Evolutionary conservation across 2,888 invertebrate species (phyloP).

Genomic region (Hololepta plana): DNA sequence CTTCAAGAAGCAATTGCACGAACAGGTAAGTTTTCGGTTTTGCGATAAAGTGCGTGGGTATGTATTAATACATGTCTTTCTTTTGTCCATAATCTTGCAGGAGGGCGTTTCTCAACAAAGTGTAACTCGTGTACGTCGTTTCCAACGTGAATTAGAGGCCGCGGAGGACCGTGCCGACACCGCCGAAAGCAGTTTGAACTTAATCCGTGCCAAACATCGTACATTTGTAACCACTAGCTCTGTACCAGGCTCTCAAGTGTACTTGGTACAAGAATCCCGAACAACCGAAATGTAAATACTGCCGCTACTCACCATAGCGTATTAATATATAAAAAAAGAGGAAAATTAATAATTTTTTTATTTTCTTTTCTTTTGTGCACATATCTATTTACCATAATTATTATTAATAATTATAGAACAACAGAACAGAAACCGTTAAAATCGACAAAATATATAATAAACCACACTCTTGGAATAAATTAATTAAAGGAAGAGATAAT

Average conservation of each 20-base stretch:
- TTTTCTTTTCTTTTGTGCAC: too few relatives aligned
- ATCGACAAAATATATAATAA: too few relatives aligned
- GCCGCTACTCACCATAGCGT: not conserved
- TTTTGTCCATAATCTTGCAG: slow-evolving; percentile 27
- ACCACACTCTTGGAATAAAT: too few relatives aligned
- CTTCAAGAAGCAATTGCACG: slow-evolving; percentile 90
- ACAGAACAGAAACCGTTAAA: too few relatives aligned
- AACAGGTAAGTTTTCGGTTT: slow-evolving; percentile 48
- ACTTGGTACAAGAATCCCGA: slow-evolving; percentile 74
- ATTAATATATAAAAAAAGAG: not conserved
- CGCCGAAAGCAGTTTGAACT: slow-evolving; percentile 83
- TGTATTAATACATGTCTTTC: not conserved
- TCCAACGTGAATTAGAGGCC: slow-evolving; percentile 95
- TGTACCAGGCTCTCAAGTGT: slow-evolving; percentile 81
- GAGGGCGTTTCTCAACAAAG: slow-evolving; percentile 85
- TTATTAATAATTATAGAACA: too few relatives aligned
- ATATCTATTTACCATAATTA: too few relatives aligned
- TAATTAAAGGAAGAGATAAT: too few relatives aligned
- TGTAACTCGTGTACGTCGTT: slow-evolving; percentile 89
- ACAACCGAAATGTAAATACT: too few relatives aligned
- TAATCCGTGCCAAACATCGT: slow-evolving; percentile 97
- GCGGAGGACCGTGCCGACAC: slow-evolving; percentile 93
- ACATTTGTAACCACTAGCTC: slow-evolving; percentile 90
- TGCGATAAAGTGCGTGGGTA: not conserved
- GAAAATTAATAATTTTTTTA: too few relatives aligned